Evolutionary conservation across 2,888 invertebrate species (phyloP).

Genomic region (Nemoura dubitans): DNA sequence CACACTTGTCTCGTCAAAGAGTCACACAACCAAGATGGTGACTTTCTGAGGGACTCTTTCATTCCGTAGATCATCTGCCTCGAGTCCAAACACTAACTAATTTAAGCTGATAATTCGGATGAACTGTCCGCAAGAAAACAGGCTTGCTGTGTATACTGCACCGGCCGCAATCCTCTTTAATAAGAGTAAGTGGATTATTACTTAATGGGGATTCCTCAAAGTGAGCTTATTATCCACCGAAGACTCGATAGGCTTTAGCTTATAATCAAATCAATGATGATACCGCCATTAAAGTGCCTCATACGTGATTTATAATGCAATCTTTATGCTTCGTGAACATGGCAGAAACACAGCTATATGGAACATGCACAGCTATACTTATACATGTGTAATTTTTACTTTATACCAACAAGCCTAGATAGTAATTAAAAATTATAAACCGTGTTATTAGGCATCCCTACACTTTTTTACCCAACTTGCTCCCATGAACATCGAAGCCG

Average conservation of each 20-base stretch:
- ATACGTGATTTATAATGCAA: background rate
- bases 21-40: too few relatives aligned
- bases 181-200: constrained; percentile 19
- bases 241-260: background rate
- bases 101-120: background rate
- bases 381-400: background rate
- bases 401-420: background rate
- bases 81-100: background rate
- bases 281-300: background rate
- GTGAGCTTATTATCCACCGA: constrained; percentile 9
- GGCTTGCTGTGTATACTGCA: background rate
- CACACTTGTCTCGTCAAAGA: too few relatives aligned
- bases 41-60: too few relatives aligned
- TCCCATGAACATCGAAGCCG: background rate
- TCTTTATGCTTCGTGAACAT: background rate
- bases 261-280: constrained; percentile 7
- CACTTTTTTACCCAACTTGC: background rate
- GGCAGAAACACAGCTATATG: background rate
- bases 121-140: background rate
- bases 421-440: background rate
- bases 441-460: background rate
- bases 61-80: too few relatives aligned
- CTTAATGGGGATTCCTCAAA: background rate
- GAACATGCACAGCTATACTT: background rate
- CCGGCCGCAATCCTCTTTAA: constrained; percentile 19